Evolutionary conservation across 2,797 vertebrate genomes (phyloP), one percentile per base, ranked within the genome.

Genomic region (Amniataba percoides): DNA sequence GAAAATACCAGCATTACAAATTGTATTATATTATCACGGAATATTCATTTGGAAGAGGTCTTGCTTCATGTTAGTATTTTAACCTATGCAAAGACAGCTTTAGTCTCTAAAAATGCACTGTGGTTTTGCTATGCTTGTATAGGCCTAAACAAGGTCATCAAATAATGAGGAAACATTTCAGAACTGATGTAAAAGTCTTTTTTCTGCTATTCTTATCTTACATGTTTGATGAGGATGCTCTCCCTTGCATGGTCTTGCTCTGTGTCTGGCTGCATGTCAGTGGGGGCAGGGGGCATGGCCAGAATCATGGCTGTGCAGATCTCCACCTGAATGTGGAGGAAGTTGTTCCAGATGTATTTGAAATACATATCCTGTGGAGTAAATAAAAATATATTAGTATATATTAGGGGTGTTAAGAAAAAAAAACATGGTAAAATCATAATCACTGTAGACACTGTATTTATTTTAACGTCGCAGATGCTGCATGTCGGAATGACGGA

Each of bases 291-390:
- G 77, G 98, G 98, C 95, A 97, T 98, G 21, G 97, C 97, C 90
- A 99, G 95, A 83, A 99, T 99, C 94, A 99, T 95, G 23, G 97
- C 98, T 78, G 97, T 96, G 91, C 98, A 99, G 78, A 99, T 98
- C 94, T 99, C 98, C 91, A 99, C 98, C 96, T 99, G 98, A 66
- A 97, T 97, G 87, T 99, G 98, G 80, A 99, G 95, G 86, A 99
- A 99, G 88, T 99, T 99, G 94, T 99, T 99, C 98, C 98, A 99
- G 0, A 98, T 97, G 83, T 99, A 99, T 88, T 96, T 99, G 92
- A 99, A 99, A 95, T 99, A 99, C 98, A 99, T 99, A 83, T 99
- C 98, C 98, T 99, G 79, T 59, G 25, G 36, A 64, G 58, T 3
- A 80, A 55, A 82, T 49, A 0, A 83, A 71, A 60, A 46, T 0